Conservation (phyloP, 2,113 vertebrate species). For the Sphyrna mokarran region DNA sequence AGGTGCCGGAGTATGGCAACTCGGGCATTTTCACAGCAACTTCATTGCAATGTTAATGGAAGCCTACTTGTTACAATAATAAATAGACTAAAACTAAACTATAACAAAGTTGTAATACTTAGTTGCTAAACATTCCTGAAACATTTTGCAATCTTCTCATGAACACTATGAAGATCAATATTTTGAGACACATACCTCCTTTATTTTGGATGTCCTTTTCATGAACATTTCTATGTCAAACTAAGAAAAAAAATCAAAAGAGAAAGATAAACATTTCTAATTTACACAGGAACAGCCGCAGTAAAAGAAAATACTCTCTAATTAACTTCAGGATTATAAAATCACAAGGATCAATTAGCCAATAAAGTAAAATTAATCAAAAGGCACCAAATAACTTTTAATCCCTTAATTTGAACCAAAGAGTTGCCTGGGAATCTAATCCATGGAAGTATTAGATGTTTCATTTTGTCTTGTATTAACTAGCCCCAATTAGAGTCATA, state of each 20-base stretch:
- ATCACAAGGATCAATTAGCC: neutral
- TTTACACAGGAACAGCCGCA: neutral
- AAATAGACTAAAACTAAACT: too few species aligned
- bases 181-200: neutral
- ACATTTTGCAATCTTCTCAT: neutral
- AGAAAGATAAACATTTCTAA: neutral
- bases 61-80: too few species aligned
- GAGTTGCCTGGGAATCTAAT: neutral
- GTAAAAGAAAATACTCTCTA: neutral
- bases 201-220: neutral
- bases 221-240: neutral
- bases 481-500: neutral
- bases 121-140: neutral
- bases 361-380: neutral
- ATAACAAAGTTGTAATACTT: neutral
- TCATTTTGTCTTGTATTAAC: neutral
- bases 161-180: neutral
- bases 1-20: too few species aligned
- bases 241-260: neutral
- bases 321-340: slow-evolving; percentile 12
- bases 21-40: too few species aligned
- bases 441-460: neutral
- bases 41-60: too few species aligned
- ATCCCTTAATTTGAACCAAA: neutral
- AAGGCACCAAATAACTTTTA: neutral